Conservation (phyloP, 2,113 vertebrate species). For the Ceuthmochares aereus region DNA sequence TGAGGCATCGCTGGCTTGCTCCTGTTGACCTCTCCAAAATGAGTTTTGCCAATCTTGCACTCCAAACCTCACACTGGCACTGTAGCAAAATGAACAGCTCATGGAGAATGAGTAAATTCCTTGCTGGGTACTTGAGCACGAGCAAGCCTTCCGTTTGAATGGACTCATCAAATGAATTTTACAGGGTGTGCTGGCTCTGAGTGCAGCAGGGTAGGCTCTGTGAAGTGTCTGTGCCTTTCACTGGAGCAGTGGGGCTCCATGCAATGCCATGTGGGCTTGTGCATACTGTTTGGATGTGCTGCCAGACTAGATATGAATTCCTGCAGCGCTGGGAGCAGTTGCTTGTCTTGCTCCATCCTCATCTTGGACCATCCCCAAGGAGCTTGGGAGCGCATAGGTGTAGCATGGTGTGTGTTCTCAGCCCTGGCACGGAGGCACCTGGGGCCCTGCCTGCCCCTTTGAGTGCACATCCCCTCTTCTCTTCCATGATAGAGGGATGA, state of each 20-base stretch:
- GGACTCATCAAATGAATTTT: not conserved
- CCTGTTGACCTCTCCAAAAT: not conserved
- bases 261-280: fast-evolving
- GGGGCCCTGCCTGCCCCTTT: not conserved
- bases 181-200: not conserved
- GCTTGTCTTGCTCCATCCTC: not conserved
- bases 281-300: not conserved
- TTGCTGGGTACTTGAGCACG: fast-evolving
- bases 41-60: not conserved
- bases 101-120: not conserved
- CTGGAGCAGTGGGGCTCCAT: not conserved
- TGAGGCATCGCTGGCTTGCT: not conserved
- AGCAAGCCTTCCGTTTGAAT: not conserved
- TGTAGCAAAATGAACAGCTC: not conserved
- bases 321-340: not conserved
- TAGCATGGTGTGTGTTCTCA: not conserved
- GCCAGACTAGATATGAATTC: not conserved
- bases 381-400: not conserved
- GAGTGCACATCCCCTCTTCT: fast-evolving
- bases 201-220: not conserved
- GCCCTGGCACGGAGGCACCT: not conserved
- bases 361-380: not conserved
- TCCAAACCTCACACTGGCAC: not conserved
- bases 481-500: not conserved
- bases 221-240: not conserved